Evolutionary conservation across 1,140 invertebrate species (phyloP), one percentile per base, ranked within the genome.

Genomic region (Goniozus legneri): DNA sequence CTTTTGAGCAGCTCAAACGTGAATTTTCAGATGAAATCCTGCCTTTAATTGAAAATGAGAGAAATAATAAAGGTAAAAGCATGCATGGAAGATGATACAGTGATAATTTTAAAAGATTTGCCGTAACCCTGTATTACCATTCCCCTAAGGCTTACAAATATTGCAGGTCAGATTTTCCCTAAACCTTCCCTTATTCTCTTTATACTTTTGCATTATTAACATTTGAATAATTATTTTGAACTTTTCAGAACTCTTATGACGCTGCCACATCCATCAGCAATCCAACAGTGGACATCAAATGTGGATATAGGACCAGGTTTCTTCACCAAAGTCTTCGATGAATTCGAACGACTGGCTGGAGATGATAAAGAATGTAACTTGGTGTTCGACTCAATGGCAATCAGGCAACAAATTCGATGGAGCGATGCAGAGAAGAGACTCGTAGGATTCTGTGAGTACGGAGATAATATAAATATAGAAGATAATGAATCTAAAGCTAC

Each of bases 301-400:
- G 24, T 27, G 10, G 24, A 27, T 27, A 10, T 4, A 4, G 4
- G 4, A 6, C 24, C 24, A 27, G 24, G 24, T 10, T 27, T 27
- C 24, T 6, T 10, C 4, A 27, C 4, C 4, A 10, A 27, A 27
- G 24, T 10, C 4, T 27, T 27, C 10, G 24, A 27, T 27, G 24
- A 4, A 10, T n/a, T n/a, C n/a, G n/a, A n/a, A n/a, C n/a, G n/a
- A n/a, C 4, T 27, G 4, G 24, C 24, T 6, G 4, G 4, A 27
- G 10, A 27, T 6, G 10, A 4, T 10, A 27, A 27, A 27, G n/a
- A 34, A 8, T 6, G 6, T 4, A 34, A 34, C n/a, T 15, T 34
- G 12, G n/a, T 34, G 6, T 22, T 44, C 10, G 41, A 44, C 34
- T n/a, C 10, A 12, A 44, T 44, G 41, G 14, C 41, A 8, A 44